Conservation (phyloP, 2,888 invertebrate species). For the Ganaspis brasiliensis region DNA sequence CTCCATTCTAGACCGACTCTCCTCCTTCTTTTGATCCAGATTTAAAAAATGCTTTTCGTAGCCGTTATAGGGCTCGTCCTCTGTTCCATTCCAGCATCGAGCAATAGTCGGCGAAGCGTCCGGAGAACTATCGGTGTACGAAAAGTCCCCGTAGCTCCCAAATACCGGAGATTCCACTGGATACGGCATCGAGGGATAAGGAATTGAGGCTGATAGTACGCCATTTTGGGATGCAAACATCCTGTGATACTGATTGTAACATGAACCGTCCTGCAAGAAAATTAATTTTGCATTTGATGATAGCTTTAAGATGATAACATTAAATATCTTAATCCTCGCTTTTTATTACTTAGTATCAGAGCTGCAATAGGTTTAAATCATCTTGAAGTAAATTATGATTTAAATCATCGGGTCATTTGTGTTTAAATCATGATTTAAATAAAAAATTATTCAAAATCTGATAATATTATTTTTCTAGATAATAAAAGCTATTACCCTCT, state of each 20-base stretch:
- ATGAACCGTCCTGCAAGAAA: constrained; percentile 68
- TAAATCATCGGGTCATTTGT: no score
- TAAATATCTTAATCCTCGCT: no score
- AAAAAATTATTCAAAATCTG: no score
- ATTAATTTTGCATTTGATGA: constrained; percentile 14
- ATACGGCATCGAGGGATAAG: constrained; percentile 68
- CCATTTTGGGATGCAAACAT: constrained; percentile 70
- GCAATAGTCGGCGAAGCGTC: constrained; percentile 71
- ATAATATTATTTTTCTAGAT: no score
- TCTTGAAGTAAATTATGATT: no score
- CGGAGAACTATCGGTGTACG: constrained; percentile 70
- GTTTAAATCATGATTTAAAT: no score
- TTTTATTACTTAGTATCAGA: no score
- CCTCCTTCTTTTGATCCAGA: constrained; percentile 62
- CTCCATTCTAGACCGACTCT: constrained; percentile 66
- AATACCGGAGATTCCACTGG: constrained; percentile 71
- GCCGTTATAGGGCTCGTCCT: constrained; percentile 63
- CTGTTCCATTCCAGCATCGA: constrained; percentile 64
- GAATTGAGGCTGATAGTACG: constrained; percentile 62
- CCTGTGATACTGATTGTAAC: constrained; percentile 72
- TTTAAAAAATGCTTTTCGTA: constrained; percentile 67
- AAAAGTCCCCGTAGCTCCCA: constrained; percentile 72
- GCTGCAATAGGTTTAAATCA: no score
- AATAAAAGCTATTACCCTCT: no score
- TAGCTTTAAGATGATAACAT: no score